Base-by-base conservation (phyloP, 2,888 invertebrate genomes). In the Stenodera caucasica region DNA sequence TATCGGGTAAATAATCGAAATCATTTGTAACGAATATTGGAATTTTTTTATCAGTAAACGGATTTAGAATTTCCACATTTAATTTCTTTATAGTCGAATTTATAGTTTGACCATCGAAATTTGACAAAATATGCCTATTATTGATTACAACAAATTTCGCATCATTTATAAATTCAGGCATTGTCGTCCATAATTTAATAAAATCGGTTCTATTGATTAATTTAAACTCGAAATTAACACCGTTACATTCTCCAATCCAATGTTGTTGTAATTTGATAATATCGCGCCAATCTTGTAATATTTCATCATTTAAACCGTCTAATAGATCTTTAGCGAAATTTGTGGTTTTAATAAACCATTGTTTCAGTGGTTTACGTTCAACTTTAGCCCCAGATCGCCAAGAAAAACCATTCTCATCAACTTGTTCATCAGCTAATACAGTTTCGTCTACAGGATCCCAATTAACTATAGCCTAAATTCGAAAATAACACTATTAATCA, bases 401-500 rank as follows among this genome's bases (percentile, higher is more conserved):
- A 0, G 97, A 96, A 72, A 86, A 85, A 11, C 96, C 94, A 73
- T 90, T 86, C 51, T 87, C 88, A 82, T 97, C 96, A 3, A 99
- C 96, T 84, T 99, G 99, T 78, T 99, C 99, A 81, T 98, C 94
- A 4, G 98, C 99, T 66, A 99, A 81, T 1, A 99, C 99, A 2
- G 99, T 99, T 80, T 92, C 82, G 81, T 99, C 99, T 0, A 98
- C 85, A 1, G 99, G 99, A 84, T 99, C 99, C 99, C 99, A 99
- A 82, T 98, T 98, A 0, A 98, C 98, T 65, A 88, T 82, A 11
- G 94, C 91, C 89, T 92, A 67, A 35, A 81, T 79, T 63, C 57
- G 35, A 49, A 53, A 23, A 58, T 55, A 29, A 21, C 11, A 33
- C 21, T n/a, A n/a, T n/a, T n/a, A 26, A 29, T 45, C 32, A 23